These are phyloP conservation scores for Calvadosia cruxmelitensis DNA, from an alignment of 30 jellyfish, hydroid and myxozoan species.

Conservation along the genomic window DNA sequence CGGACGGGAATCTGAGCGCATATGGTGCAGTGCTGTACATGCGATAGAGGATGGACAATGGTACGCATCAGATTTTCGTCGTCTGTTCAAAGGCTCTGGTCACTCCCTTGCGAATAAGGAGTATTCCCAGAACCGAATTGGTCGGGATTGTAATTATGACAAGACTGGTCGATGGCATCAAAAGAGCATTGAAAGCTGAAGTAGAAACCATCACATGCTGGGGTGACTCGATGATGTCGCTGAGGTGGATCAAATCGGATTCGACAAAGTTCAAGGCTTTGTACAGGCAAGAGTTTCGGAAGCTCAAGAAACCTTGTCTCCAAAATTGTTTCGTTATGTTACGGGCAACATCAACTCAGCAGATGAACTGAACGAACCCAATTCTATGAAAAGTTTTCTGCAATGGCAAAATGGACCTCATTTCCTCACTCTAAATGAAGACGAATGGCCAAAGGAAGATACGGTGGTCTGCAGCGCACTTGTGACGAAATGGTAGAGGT, in stretches of 20 bases:
- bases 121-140: constrained; percentile 31
- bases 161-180: constrained; percentile 18
- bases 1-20: no score
- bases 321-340: constrained; percentile 21
- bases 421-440: no score
- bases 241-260: constrained; percentile 25
- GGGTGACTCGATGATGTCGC: constrained; percentile 28
- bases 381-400: no score
- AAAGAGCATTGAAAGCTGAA: constrained; percentile 7
- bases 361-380: no score
- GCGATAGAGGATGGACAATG: no score
- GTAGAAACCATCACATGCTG: constrained; percentile 15
- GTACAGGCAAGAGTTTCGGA: constrained; percentile 27
- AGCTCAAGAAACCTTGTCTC: constrained; percentile 11
- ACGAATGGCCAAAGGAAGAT: no score
- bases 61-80: no score
- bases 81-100: constrained; percentile 29
- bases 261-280: constrained; percentile 17
- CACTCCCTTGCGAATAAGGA: constrained; percentile 16
- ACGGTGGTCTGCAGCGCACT: no score
- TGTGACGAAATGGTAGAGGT: no score
- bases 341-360: constrained; percentile 33
- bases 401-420: no score
- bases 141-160: constrained; percentile 12
- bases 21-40: no score